Evolutionary conservation across 1,140 invertebrate genomes (phyloP).

Genomic region (Drosophila kanapiae): DNA sequence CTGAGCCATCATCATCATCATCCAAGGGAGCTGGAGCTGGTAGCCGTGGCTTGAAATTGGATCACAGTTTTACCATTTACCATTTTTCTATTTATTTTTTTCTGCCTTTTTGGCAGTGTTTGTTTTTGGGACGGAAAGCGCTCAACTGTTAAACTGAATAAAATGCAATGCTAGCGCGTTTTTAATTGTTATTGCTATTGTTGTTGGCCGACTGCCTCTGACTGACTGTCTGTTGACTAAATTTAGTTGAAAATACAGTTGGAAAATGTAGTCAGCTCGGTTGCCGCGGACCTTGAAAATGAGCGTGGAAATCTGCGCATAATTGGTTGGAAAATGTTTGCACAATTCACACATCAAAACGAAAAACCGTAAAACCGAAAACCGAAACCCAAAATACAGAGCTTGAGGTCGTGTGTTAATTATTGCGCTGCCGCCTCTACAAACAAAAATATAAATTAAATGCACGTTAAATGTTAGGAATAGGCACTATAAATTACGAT

Average conservation of each 20-base stretch:
- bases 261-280: conserved; percentile 22
- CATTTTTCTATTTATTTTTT: conserved; percentile 10
- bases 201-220: conserved; percentile 15
- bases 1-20: conserved; percentile 27
- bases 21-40: conserved; percentile 9
- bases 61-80: conserved; percentile 33
- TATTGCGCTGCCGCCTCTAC: conserved; percentile 43
- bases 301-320: conserved; percentile 61
- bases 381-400: conserved; percentile 6
- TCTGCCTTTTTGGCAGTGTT: conserved; percentile 14
- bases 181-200: conserved; percentile 60
- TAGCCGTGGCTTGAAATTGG: conserved; percentile 42
- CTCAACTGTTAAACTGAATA: conserved; percentile 69
- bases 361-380: conserved; percentile 2
- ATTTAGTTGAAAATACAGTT: conserved; percentile 56
- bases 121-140: conserved; percentile 38
- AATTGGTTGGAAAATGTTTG: conserved; percentile 69
- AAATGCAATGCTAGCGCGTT: conserved; percentile 67
- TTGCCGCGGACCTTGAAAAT: conserved; percentile 57
- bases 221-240: conserved; percentile 30
- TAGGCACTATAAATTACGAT: conserved; percentile 49
- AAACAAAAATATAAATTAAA: conserved; percentile 58
- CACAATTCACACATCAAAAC: conserved; percentile 51
- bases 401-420: conserved; percentile 47
- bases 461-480: conserved; percentile 26